phyloP scores from a whole-genome alignment of 2,797 vertebrate genomes.

The Clamator glandarius region DNA sequence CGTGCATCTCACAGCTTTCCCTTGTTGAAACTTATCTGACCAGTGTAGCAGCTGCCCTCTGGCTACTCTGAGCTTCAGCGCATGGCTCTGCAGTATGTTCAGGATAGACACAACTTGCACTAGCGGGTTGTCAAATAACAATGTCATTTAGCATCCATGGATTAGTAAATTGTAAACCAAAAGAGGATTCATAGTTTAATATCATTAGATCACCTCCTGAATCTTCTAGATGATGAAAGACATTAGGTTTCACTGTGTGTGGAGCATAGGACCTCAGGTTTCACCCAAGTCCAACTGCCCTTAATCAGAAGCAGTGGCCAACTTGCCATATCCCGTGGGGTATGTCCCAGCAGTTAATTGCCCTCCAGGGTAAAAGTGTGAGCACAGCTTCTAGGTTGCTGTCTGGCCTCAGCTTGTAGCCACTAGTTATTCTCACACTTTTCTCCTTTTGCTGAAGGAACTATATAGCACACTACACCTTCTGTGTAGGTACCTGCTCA shows the following conservation, averaged over 20 bases:
- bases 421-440: background rate
- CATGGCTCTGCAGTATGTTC: background rate
- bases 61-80: background rate
- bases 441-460: background rate
- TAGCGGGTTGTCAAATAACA: background rate
- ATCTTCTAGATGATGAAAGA: background rate
- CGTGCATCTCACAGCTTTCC: rapidly evolving
- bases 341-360: background rate
- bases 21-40: background rate
- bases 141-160: rapidly evolving
- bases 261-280: background rate
- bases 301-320: background rate
- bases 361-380: background rate
- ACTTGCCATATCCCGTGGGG: background rate
- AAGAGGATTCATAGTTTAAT: background rate
- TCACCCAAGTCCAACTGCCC: background rate
- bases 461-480: rapidly evolving
- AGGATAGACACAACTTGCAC: background rate
- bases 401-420: background rate
- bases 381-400: background rate
- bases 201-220: background rate
- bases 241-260: background rate
- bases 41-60: background rate
- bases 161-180: background rate
- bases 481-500: background rate